A percentile compares a stretch with the other conserved stretches of the same genome.
phyloP scores from a whole-genome alignment of 2,888 invertebrate species.

The Drosophila emarginata region DNA sequence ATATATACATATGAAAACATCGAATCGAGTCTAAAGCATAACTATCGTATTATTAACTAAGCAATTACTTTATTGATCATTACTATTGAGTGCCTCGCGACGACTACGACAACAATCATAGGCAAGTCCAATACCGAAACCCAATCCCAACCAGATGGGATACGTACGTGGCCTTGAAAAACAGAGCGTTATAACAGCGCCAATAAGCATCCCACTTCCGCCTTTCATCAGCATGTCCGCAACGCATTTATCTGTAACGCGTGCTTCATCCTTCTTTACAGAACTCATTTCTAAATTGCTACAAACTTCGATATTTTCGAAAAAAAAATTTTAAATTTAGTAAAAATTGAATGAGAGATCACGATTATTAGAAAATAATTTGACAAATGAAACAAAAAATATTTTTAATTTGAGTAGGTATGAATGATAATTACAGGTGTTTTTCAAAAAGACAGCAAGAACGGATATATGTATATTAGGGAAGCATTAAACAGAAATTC shows the following conservation, averaged over 20 bases:
- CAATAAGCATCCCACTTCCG: conserved; percentile 40
- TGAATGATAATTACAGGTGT: neutral
- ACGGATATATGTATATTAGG: neutral
- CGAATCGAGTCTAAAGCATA: neutral
- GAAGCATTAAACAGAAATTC: neutral
- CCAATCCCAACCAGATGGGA: conserved; percentile 48
- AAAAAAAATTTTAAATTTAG: neutral
- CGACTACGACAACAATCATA: conserved; percentile 39
- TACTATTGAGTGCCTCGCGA: conserved; percentile 5
- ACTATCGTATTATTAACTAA: neutral
- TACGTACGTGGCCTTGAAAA: conserved; percentile 39
- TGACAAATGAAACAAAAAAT: neutral
- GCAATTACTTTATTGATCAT: neutral
- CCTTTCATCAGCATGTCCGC: conserved; percentile 44
- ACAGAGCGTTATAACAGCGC: conserved; percentile 29
- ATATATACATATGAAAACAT: neutral
- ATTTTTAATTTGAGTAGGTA: too few species aligned
- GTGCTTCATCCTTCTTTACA: neutral
- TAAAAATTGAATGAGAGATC: neutral
- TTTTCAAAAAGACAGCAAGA: too few species aligned
- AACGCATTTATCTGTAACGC: conserved; percentile 39
- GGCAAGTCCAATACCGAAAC: conserved; percentile 42
- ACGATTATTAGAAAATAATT: neutral
- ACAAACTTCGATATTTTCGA: neutral
- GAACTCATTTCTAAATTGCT: neutral